These are phyloP conservation scores for Trachelus stipa DNA, from an alignment of 2,888 invertebrate genomes.

Conservation along the genomic window DNA sequence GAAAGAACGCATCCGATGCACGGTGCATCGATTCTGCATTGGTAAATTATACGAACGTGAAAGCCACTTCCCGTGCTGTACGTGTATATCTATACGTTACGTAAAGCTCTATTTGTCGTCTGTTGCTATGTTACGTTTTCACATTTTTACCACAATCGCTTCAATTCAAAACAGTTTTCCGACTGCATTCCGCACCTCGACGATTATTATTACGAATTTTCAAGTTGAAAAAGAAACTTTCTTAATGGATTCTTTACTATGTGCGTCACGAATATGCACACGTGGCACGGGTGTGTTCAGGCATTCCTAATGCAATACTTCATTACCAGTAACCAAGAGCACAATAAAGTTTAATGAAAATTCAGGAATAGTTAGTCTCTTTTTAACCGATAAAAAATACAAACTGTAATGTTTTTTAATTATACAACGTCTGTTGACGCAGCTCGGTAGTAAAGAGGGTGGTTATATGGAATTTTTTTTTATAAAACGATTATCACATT, in stretches of 20 bases:
- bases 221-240: background rate
- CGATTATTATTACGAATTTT: background rate
- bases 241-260: background rate
- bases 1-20: background rate
- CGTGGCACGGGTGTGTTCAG: background rate
- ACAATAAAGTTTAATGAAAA: background rate
- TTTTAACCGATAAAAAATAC: background rate
- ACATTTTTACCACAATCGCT: background rate
- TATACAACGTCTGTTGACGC: background rate
- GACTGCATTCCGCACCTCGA: background rate
- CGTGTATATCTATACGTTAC: background rate
- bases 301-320: background rate
- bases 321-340: background rate
- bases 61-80: background rate
- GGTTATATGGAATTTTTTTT: background rate
- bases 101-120: background rate
- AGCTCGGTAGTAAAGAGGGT: background rate
- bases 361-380: background rate
- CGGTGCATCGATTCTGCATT: background rate
- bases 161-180: background rate
- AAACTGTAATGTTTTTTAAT: background rate
- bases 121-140: background rate
- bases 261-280: background rate
- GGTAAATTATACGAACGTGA: background rate
- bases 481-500: background rate